phyloP scores from a whole-genome alignment of 2,797 vertebrate species.

The Champsocephalus gunnari region DNA sequence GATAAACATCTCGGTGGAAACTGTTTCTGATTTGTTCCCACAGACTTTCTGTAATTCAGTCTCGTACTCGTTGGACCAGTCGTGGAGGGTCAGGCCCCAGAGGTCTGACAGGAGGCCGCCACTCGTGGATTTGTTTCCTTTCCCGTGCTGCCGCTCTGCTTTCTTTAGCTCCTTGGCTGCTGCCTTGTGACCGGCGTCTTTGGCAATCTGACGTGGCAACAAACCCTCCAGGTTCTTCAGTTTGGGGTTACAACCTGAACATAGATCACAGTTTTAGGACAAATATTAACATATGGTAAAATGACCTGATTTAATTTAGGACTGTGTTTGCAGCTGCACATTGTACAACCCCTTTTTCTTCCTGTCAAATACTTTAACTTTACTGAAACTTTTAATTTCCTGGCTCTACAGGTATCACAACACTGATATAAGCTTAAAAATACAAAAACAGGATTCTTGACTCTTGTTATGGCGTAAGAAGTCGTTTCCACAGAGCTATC shows the following conservation, averaged over 20 bases:
- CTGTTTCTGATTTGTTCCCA: slow-evolving; percentile 43
- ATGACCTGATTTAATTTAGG: slow-evolving; percentile 1
- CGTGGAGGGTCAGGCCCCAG: slow-evolving; percentile 90
- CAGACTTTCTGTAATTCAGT: slow-evolving; percentile 77
- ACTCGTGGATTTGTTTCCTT: slow-evolving; percentile 60
- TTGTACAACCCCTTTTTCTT: not conserved
- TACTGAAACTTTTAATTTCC: slow-evolving; percentile 4
- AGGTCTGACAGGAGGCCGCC: slow-evolving; percentile 46
- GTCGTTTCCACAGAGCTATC: not conserved
- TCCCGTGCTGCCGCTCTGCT: slow-evolving; percentile 82
- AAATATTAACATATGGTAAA: slow-evolving; percentile 19
- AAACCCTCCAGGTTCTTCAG: slow-evolving; percentile 86
- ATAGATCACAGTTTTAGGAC: slow-evolving; percentile 23
- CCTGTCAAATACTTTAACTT: not conserved
- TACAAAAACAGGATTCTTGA: not conserved
- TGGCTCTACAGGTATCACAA: slow-evolving; percentile 1
- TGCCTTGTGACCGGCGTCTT: slow-evolving; percentile 85
- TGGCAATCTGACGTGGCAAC: slow-evolving; percentile 87
- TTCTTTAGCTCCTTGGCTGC: slow-evolving; percentile 86
- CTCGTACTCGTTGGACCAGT: slow-evolving; percentile 91
- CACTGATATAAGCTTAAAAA: slow-evolving; percentile 7
- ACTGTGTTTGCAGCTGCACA: slow-evolving; percentile 24
- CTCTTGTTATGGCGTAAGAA: not conserved
- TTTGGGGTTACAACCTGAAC: slow-evolving; percentile 92
- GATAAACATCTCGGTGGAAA: slow-evolving; percentile 82